Base-by-base conservation (phyloP, 1,140 invertebrate species). In the Metaphire vulgaris region DNA sequence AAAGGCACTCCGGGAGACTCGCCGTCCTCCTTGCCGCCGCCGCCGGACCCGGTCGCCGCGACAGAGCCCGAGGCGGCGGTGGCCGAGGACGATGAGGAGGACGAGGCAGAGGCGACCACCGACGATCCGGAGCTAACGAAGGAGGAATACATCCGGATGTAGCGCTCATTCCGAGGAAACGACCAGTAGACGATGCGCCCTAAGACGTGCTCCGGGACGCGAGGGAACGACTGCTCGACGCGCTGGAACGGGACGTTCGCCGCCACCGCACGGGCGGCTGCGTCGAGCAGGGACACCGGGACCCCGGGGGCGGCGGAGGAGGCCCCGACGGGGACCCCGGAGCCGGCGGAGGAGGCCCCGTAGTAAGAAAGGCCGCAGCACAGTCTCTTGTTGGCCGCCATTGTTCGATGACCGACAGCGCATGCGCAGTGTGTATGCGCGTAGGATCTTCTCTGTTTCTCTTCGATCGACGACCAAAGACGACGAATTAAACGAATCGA, bases 131-230 rank as follows among this genome's bases (percentile, higher is more conserved):
- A 6, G 21, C 6, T 88, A 83, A 91, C 90, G 85, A 93, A 89
- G 79, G 92, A 93, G 75, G 92, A 93, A 86, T 94, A 94, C 92
- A 94, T 93, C 85, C 91, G 92, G 84, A 94, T 93, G 87, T 93
- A 92, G 81, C 90, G 88, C 86, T 94, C 92, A 86, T 93, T 91
- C 80, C 92, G 87, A 77, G 92, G 93, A 86, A 94, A 94, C 74
- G 92, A 93, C 92, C 92, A 93, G 88, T 90, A 94, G 82, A 94
- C 92, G 83, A 94, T 92, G 83, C 92, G 89, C 76, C 91, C 89
- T 85, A 94, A 92, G 81, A 94, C 92, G 77, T 92, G 92, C 86
- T 94, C 92, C 65, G 92, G 92, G 83, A 94, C 93, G 79, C 92
- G 89, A 82, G 92, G 91, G 85, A 92, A 93, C 79, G 91, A 89